Percentiles rank a stretch among this genome's conserved stretches.
These are phyloP conservation scores for Eilema depressum DNA, from an alignment of 2,888 invertebrate species.

Conservation along the genomic window DNA sequence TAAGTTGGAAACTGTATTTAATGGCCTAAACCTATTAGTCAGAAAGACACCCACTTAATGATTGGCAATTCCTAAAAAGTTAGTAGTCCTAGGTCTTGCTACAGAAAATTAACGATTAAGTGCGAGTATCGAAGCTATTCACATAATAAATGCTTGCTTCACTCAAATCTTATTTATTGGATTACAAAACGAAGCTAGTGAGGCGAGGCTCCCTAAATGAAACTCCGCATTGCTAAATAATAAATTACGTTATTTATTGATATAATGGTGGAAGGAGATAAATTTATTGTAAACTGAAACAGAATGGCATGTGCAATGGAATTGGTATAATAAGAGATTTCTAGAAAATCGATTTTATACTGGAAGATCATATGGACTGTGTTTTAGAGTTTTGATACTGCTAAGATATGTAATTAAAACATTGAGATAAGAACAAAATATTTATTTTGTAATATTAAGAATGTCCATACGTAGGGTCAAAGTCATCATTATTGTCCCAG, in stretches of 20 bases:
- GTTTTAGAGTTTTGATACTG: no score
- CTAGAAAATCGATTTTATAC: no score
- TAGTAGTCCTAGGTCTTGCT: conserved; percentile 13
- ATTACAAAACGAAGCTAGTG: conserved; percentile 56
- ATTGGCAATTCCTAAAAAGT: conserved; percentile 20
- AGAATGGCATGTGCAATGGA: conserved; percentile 5
- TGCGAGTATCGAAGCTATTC: conserved; percentile 27
- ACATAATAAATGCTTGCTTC: conserved; percentile 57
- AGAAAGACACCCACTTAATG: conserved; percentile 13
- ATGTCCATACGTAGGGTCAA: no score
- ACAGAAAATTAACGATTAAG: conserved; percentile 24
- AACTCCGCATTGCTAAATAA: conserved; percentile 54
- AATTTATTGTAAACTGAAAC: conserved; percentile 38
- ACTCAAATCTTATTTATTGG: conserved; percentile 58
- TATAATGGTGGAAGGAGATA: conserved; percentile 8
- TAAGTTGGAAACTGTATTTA: conserved; percentile 3
- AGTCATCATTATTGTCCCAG: no score
- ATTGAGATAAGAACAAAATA: no score
- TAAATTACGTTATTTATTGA: conserved; percentile 59
- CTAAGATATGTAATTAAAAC: no score
- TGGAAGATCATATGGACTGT: no score
- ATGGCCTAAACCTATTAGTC: conserved; percentile 11
- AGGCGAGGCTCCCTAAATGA: conserved; percentile 42
- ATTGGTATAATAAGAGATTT: conserved; percentile 1
- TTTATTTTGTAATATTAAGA: no score